These are phyloP conservation scores for Drosophila anomalipes DNA, from an alignment of 2,888 invertebrate species.

Conservation along the genomic window DNA sequence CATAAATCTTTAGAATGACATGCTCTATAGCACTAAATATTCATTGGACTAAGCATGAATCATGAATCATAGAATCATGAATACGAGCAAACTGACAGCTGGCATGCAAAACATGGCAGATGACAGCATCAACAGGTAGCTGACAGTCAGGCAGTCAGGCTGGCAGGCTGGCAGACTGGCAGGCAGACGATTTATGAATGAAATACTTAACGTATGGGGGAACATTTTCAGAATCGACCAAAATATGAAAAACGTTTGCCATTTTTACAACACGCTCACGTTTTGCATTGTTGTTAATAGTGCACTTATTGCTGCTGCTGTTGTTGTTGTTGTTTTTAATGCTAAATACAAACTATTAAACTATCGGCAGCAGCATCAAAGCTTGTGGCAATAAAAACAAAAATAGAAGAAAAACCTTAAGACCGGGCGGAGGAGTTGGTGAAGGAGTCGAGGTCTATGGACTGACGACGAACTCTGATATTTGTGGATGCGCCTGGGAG, in stretches of 20 bases:
- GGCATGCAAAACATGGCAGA: constrained; percentile 49
- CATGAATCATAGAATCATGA: constrained; percentile 38
- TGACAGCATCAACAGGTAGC: constrained; percentile 30
- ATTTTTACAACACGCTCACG: constrained; percentile 52
- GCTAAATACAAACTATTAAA: constrained; percentile 48
- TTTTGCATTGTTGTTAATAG: constrained; percentile 23
- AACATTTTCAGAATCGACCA: not conserved
- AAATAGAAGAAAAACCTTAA: constrained; percentile 2
- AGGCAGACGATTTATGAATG: constrained; percentile 45
- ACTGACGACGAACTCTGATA: constrained; percentile 70
- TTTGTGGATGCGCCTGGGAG: constrained; percentile 54
- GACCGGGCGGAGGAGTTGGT: not conserved
- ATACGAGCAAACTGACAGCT: constrained; percentile 23
- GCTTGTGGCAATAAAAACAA: not conserved
- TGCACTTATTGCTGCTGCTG: constrained; percentile 14
- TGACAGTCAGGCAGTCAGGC: not conserved
- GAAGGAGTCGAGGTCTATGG: constrained; percentile 1
- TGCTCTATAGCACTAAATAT: constrained; percentile 1
- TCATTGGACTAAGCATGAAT: constrained; percentile 8
- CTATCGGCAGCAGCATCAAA: constrained; percentile 39
- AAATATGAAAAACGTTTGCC: constrained; percentile 33
- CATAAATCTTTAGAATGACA: not conserved
- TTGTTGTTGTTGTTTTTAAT: constrained; percentile 17
- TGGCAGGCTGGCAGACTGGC: not conserved
- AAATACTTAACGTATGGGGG: constrained; percentile 32